Conservation (phyloP, 2,797 vertebrate species). For the Sylvilagus floridanus region DNA sequence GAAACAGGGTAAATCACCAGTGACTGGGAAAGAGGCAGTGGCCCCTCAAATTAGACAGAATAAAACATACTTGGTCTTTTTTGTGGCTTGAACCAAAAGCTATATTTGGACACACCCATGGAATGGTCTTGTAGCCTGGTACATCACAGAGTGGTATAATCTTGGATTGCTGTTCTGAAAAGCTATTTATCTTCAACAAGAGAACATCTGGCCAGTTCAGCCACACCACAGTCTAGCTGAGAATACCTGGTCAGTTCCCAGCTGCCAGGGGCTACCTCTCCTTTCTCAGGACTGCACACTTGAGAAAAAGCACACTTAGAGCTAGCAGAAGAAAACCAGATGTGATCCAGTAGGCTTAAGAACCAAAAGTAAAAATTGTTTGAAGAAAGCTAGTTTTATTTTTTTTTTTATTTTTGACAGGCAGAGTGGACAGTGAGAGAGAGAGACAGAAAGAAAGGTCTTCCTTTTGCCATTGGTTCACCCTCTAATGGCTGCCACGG, state of each 20-base stretch:
- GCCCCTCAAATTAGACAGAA: not conserved
- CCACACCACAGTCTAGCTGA: not conserved
- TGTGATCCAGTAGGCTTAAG: not conserved
- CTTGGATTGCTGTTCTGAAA: not conserved
- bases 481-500: too few species aligned
- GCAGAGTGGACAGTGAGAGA: too few species aligned
- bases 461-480: too few species aligned
- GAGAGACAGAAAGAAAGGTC: too few species aligned
- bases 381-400: constrained; percentile 17
- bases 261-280: not conserved
- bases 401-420: too few species aligned
- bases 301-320: not conserved
- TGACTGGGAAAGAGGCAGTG: not conserved
- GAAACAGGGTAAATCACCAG: not conserved
- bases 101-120: not conserved
- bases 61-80: not conserved
- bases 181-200: not conserved
- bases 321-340: not conserved
- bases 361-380: not conserved
- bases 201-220: not conserved
- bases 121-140: not conserved
- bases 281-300: not conserved
- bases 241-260: not conserved
- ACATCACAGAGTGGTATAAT: not conserved
- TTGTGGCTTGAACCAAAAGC: not conserved